Conservation (phyloP, 2,888 invertebrate genomes). For the Slavum lentiscoides region DNA sequence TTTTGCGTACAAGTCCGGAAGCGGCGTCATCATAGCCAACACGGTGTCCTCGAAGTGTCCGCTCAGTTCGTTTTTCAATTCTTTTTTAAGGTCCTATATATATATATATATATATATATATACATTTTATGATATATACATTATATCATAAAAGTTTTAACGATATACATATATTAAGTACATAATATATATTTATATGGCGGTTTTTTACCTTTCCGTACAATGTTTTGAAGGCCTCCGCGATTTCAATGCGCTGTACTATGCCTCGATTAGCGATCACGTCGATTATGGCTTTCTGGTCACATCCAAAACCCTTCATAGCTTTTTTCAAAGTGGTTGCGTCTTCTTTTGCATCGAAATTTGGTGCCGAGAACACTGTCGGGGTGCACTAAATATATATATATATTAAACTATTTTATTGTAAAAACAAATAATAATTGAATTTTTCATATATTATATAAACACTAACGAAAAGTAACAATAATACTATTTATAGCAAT, state of each 20-base stretch:
- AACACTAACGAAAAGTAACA: neutral
- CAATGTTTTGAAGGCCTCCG: conserved; percentile 86
- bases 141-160: neutral
- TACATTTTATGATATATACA: too few species aligned
- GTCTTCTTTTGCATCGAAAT: conserved; percentile 83
- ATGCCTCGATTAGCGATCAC: conserved; percentile 86
- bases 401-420: conserved; percentile 49
- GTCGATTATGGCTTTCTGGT: conserved; percentile 89
- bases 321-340: conserved; percentile 83
- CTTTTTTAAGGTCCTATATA: conserved; percentile 60
- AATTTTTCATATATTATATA: neutral
- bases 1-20: conserved; percentile 62
- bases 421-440: neutral
- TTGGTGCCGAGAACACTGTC: conserved; percentile 83
- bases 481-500: too few species aligned
- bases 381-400: conserved; percentile 75
- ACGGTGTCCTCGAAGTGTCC: conserved; percentile 63
- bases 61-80: conserved; percentile 62
- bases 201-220: conserved; percentile 81
- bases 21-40: conserved; percentile 62
- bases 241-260: conserved; percentile 87
- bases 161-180: too few species aligned
- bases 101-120: neutral
- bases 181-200: too few species aligned
- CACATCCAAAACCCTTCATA: conserved; percentile 91